Percentiles rank a stretch among this genome's conserved stretches.
phyloP scores from a whole-genome alignment of 1,140 invertebrate species.

The Magallana angulata region DNA sequence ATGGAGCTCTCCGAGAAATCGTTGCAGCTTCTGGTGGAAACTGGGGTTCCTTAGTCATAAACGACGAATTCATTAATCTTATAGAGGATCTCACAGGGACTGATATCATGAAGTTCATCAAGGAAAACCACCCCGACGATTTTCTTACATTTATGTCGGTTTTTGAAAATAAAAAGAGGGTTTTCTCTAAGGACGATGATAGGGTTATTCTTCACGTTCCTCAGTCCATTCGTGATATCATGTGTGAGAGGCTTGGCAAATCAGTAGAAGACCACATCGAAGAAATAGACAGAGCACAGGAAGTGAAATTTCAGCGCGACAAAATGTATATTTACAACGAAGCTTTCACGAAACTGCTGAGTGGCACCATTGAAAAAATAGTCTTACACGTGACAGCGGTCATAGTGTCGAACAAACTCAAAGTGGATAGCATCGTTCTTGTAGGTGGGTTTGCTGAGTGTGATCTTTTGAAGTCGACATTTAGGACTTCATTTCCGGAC shows the following conservation, averaged over 20 bases:
- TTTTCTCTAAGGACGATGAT: constrained; percentile 23
- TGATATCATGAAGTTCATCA: constrained; percentile 42
- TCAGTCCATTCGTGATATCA: constrained; percentile 4
- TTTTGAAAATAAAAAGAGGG: constrained; percentile 59
- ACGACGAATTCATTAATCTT: constrained; percentile 49
- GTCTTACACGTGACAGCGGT: not conserved
- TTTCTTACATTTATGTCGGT: constrained; percentile 50
- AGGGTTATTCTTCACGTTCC: constrained; percentile 50
- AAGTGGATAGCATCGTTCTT: constrained; percentile 35
- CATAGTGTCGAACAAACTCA: not conserved
- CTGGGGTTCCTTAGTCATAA: constrained; percentile 57
- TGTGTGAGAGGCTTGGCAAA: not conserved
- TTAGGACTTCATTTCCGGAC: constrained; percentile 15
- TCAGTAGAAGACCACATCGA: constrained; percentile 14
- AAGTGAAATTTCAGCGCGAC: constrained; percentile 23
- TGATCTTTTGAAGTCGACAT: constrained; percentile 4
- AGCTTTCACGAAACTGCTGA: constrained; percentile 41
- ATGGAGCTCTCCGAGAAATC: constrained; percentile 52
- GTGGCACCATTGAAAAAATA: constrained; percentile 23
- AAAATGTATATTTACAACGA: constrained; percentile 39
- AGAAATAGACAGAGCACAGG: not conserved
- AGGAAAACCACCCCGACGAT: constrained; percentile 36
- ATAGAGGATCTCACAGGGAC: constrained; percentile 43
- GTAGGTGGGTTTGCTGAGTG: constrained; percentile 50
- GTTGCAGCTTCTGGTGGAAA: constrained; percentile 52